Evolutionary conservation across 2,888 invertebrate species (phyloP), one percentile per base, ranked within the genome.

Genomic region (Hydriomena furcata): DNA sequence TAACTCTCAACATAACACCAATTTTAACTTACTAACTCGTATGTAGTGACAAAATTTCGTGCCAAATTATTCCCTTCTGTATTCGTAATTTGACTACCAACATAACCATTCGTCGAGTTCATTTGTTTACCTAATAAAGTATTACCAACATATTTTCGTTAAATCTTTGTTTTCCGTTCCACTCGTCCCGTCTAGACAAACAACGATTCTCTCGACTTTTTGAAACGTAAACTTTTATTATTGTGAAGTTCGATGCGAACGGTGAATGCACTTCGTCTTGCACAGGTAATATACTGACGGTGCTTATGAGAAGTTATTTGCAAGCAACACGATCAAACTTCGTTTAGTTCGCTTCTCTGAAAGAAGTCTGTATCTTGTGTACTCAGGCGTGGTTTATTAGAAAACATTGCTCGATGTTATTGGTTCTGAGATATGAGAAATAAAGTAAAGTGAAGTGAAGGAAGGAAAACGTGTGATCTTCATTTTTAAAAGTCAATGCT

Each of bases 251-350:
- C 35, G 27, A 55, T 52, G 49, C 25, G 17, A 38, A 35, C 37
- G 25, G 25, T 34, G 32, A 35, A 40, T 55, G 48, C 44, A 42
- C 37, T 45, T 25, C 28, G 41, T 37, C 32, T 46, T 48, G 34
- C 42, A 12, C 31, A 28, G 25, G 34, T 52, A 52, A 52, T 40
- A 43, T 28, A 54, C 44, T 23, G 35, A 20, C 41, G 12, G 23
- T 40, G 38, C 46, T 52, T 42, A 49, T 54, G 44, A 55, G 52
- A 38, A 58, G 52, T 52, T 54, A 62, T 60, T 58, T 53, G 47
- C 44, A 47, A 57, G 37, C 45, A 49, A 47, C 42, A 40, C 47
- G 30, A 54, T 50, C 47, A 35, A 32, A 37, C 27, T 45, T 53
- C 40, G 31, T 46, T 43, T 53, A 35, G 35, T 49, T 55, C 10